These are phyloP conservation scores for Oncorhynchus nerka DNA, from an alignment of 2,113 vertebrate species.

Conservation along the genomic window DNA sequence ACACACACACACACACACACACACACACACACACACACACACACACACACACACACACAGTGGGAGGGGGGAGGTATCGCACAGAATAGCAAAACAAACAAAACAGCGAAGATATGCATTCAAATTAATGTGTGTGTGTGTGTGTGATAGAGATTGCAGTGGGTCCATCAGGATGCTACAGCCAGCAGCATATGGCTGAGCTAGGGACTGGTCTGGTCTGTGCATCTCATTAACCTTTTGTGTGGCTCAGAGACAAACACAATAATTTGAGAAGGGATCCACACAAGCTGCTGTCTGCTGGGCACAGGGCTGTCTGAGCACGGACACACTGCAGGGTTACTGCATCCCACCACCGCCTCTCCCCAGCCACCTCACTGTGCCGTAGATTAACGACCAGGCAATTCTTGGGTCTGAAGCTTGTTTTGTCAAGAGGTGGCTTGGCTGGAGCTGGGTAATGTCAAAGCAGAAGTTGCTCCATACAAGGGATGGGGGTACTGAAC, in stretches of 20 bases:
- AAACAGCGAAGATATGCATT: background rate
- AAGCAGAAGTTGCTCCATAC: too few species aligned
- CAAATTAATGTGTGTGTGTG: background rate
- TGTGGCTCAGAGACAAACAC: background rate
- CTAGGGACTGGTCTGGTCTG: background rate
- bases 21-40: too few species aligned
- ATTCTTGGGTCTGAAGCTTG: background rate
- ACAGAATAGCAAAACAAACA: conserved; percentile 1
- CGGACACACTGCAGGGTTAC: background rate
- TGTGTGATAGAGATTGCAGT: background rate
- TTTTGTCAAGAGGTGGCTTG: too few species aligned
- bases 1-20: too few species aligned
- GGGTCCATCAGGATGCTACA: too few species aligned
- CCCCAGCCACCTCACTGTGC: background rate
- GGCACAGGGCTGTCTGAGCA: background rate
- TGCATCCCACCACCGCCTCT: background rate
- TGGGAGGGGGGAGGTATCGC: background rate
- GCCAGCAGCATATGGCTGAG: too few species aligned
- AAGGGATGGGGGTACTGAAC: too few species aligned
- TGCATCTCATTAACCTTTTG: background rate
- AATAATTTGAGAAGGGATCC: background rate
- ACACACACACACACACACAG: too few species aligned
- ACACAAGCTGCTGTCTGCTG: background rate
- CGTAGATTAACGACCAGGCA: background rate
- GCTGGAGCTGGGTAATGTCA: too few species aligned